A percentile compares a stretch with the other conserved stretches of the same genome.
Conservation (phyloP, 2,797 vertebrate species). For the Dallia pectoralis region DNA sequence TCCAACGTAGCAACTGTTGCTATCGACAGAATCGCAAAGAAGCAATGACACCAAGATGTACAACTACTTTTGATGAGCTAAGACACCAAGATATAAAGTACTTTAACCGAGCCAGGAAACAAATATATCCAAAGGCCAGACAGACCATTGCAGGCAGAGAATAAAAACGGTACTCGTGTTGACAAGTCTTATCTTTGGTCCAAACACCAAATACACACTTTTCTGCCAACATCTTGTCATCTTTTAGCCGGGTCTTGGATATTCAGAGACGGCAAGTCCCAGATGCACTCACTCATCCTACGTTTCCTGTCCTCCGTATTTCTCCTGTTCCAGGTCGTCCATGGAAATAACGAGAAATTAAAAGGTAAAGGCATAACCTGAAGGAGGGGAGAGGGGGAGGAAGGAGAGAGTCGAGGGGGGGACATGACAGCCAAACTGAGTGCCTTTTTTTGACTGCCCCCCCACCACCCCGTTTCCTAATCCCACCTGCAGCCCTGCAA, state of each 20-base stretch:
- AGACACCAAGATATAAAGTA: too few relatives aligned
- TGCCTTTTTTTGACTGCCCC: neutral
- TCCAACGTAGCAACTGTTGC: neutral
- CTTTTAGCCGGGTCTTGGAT: neutral
- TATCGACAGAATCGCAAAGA: neutral
- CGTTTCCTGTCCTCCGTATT: neutral
- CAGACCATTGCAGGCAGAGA: too few relatives aligned
- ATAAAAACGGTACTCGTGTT: too few relatives aligned
- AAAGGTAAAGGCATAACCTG: neutral
- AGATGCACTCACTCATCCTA: neutral
- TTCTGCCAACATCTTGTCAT: neutral
- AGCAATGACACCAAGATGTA: neutral
- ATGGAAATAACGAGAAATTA: neutral
- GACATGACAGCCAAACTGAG: conserved; percentile 12
- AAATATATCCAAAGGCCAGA: neutral
- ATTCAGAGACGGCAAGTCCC: neutral
- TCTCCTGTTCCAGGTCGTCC: neutral
- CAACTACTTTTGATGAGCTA: neutral
- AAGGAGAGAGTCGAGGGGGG: neutral
- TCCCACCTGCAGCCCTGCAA: conserved; percentile 3
- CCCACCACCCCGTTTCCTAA: neutral
- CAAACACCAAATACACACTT: neutral
- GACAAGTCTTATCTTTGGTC: neutral
- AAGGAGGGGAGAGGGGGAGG: neutral
- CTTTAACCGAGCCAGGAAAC: neutral